Evolutionary conservation across 1,140 invertebrate genomes (phyloP).

Genomic region (Cydia pomonella): DNA sequence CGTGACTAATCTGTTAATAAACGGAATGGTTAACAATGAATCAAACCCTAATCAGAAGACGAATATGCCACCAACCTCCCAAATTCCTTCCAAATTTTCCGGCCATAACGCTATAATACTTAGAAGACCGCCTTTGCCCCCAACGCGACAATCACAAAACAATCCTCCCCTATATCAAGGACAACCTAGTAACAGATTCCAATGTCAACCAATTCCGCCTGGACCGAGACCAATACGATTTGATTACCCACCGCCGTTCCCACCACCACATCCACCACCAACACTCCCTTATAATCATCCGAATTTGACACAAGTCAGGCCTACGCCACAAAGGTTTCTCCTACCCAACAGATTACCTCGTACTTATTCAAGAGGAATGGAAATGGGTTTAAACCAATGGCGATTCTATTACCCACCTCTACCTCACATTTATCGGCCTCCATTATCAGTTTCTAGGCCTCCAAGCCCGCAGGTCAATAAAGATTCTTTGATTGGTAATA

Average conservation of each 20-base stretch:
- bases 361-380: background rate
- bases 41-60: background rate
- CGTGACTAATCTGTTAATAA: background rate
- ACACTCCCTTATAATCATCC: background rate
- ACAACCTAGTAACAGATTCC: background rate
- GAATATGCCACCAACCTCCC: background rate
- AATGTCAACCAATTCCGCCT: background rate
- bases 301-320: background rate
- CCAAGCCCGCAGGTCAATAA: background rate
- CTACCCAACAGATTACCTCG: background rate
- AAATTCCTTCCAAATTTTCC: background rate
- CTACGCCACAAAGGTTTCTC: background rate
- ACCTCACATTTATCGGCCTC: background rate
- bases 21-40: background rate
- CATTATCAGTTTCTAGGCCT: background rate
- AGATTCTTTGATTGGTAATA: constrained; percentile 13
- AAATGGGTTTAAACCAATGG: background rate
- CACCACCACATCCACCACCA: background rate
- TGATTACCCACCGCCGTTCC: background rate
- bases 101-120: background rate
- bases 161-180: background rate
- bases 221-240: background rate
- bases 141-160: background rate
- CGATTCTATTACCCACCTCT: background rate
- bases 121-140: background rate